These are phyloP conservation scores for Lepeophtheirus nordmannii DNA, from an alignment of 2,888 invertebrate genomes.

Conservation along the genomic window DNA sequence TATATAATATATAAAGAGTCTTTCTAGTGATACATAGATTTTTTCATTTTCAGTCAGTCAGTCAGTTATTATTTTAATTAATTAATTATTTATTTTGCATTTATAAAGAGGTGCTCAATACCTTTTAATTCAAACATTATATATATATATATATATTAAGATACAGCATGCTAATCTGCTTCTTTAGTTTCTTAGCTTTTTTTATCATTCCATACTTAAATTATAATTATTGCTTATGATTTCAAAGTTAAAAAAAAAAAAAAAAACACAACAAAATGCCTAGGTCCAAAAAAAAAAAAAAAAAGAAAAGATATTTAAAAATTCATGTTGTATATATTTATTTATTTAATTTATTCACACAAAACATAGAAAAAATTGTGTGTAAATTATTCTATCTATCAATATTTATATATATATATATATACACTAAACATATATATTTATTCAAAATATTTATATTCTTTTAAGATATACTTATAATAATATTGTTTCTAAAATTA, in stretches of 20 bases:
- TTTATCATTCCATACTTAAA: no score
- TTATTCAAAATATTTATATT: not conserved
- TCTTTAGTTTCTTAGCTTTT: not conserved
- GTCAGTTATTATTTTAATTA: no score
- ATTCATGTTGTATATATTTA: not conserved
- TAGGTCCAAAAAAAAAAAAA: not conserved
- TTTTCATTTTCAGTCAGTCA: no score
- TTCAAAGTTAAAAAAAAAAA: not conserved
- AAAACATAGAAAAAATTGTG: no score
- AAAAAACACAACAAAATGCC: not conserved
- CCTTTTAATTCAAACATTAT: not conserved
- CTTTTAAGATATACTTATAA: not conserved
- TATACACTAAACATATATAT: no score
- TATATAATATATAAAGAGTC: no score
- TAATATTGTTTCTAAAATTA: not conserved
- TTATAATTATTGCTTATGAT: no score
- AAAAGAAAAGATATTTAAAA: not conserved
- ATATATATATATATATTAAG: no score
- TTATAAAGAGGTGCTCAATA: not conserved
- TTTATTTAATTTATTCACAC: no score
- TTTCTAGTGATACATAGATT: no score
- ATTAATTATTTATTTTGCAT: no score
- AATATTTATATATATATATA: not conserved
- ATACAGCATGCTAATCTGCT: conserved; percentile 2
- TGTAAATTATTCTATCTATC: no score